phyloP scores from a whole-genome alignment of 2,113 vertebrate species.

The Astur gentilis region DNA sequence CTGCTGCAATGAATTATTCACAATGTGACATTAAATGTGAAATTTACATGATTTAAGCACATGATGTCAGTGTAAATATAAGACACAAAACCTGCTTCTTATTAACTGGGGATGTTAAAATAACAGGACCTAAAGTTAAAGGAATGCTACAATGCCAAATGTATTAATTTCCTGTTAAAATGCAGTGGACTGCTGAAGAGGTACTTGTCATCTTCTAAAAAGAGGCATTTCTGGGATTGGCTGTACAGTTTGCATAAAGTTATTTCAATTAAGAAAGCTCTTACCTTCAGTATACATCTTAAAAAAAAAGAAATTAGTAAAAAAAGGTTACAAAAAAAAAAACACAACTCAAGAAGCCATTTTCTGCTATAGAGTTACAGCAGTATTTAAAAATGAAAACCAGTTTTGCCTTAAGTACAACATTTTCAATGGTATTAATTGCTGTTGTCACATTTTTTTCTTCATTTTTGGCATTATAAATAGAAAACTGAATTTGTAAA shows the following conservation, averaged over 20 bases:
- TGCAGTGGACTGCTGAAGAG: neutral
- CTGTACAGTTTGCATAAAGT: neutral
- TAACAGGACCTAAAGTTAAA: neutral
- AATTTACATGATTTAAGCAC: neutral
- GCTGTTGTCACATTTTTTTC: neutral
- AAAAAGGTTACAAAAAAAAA: neutral
- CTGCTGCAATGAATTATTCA: neutral
- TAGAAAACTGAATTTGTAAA: neutral
- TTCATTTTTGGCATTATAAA: neutral
- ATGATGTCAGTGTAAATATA: neutral
- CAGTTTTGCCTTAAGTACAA: neutral
- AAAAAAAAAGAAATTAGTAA: neutral
- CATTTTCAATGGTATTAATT: neutral
- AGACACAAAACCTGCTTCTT: neutral
- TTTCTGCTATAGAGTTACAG: neutral
- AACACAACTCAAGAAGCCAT: neutral
- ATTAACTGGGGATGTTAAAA: neutral
- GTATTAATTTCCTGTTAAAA: neutral
- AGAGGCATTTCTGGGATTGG: neutral
- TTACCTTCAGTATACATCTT: neutral
- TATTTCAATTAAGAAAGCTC: neutral
- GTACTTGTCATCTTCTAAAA: neutral
- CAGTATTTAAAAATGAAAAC: neutral
- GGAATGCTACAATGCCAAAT: neutral
- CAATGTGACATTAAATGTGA: neutral